Evolutionary conservation across 2,113 vertebrate species (phyloP).

Genomic region (Elgaria multicarinata): DNA sequence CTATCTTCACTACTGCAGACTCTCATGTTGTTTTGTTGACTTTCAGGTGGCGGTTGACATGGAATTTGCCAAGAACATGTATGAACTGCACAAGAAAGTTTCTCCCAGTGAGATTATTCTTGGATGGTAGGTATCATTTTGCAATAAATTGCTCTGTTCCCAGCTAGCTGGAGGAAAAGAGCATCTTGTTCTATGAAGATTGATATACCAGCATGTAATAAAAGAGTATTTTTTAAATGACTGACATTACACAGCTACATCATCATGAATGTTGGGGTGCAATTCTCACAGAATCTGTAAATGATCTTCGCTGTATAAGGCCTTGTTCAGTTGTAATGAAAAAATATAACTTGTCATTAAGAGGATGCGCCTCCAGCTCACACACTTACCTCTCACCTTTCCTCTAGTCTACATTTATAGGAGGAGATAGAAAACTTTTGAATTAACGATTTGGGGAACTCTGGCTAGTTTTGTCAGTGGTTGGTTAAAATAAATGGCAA

Average conservation of each 20-base stretch:
- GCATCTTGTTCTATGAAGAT: not conserved
- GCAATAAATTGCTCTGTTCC: not conserved
- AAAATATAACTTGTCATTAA: not conserved
- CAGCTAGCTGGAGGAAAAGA: not conserved
- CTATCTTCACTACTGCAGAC: accelerated
- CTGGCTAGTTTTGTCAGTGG: not conserved
- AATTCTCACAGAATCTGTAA: not conserved
- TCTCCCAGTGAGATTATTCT: slow-evolving; percentile 95
- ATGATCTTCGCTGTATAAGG: not conserved
- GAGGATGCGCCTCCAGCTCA: no score
- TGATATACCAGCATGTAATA: not conserved
- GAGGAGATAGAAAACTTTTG: no score
- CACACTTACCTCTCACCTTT: not conserved
- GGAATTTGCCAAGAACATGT: slow-evolving; percentile 99
- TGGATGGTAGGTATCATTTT: slow-evolving; percentile 85
- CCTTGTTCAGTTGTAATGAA: not conserved
- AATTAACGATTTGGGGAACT: not conserved
- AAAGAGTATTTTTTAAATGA: not conserved
- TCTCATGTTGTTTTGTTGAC: not conserved
- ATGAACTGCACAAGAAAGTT: slow-evolving; percentile 97
- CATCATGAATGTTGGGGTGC: not conserved
- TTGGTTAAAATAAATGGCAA: not conserved
- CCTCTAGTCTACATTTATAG: not conserved
- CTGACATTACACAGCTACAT: not conserved
- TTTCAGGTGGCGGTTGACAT: slow-evolving; percentile 96